phyloP scores from a whole-genome alignment of 2,888 invertebrate genomes.

The Heliconius sara region DNA sequence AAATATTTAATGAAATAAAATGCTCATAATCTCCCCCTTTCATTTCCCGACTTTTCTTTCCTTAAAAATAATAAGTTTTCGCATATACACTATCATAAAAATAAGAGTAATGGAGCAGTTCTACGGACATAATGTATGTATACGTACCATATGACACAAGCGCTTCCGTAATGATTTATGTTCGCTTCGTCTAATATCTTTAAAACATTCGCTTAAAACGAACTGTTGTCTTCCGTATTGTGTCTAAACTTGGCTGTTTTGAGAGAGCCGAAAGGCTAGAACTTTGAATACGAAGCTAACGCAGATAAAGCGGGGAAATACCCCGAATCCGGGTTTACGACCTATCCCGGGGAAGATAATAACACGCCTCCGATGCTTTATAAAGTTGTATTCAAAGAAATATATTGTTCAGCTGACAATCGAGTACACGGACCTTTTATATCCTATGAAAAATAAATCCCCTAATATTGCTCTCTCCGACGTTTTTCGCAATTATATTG shows the following conservation, averaged over 20 bases:
- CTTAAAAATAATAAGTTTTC: neutral
- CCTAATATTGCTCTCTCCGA: neutral
- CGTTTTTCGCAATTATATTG: constrained; percentile 14
- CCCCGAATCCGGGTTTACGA: constrained; percentile 43
- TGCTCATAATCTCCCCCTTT: neutral
- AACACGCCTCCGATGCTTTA: constrained; percentile 39
- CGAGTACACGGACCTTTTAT: constrained; percentile 29
- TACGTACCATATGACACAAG: neutral
- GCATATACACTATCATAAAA: neutral
- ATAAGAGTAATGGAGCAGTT: neutral
- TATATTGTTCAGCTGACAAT: constrained; percentile 34
- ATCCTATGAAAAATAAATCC: constrained; percentile 17
- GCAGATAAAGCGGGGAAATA: constrained; percentile 40
- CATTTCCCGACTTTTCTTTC: neutral
- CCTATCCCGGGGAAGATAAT: constrained; percentile 42
- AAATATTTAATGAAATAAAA: neutral
- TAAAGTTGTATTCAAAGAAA: constrained; percentile 39
- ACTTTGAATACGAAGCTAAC: constrained; percentile 38
- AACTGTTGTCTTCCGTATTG: neutral
- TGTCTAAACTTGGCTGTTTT: constrained; percentile 29
- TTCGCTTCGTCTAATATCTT: constrained; percentile 1
- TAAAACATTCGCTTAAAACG: constrained; percentile 8
- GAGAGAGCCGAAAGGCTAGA: constrained; percentile 28
- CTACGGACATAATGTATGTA: neutral
- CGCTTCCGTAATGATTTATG: constrained; percentile 5